These are phyloP conservation scores for Pteronura brasiliensis DNA, from an alignment of 2,113 vertebrate genomes.

Conservation along the genomic window DNA sequence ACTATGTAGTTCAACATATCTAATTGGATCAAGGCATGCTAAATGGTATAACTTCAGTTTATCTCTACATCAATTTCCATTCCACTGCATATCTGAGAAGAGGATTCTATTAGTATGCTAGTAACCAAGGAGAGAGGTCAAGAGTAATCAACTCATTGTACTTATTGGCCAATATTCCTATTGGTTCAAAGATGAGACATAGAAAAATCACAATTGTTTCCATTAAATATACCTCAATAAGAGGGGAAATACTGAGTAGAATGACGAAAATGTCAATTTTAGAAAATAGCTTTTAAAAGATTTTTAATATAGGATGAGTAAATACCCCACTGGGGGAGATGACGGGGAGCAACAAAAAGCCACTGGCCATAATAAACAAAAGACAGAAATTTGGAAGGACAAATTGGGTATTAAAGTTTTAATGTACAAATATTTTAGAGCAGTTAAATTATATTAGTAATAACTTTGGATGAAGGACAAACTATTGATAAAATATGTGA, in stretches of 20 bases:
- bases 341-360: neutral
- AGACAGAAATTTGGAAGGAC: neutral
- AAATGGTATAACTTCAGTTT: neutral
- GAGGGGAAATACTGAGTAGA: neutral
- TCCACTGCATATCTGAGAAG: neutral
- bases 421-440: neutral
- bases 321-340: too few relatives aligned
- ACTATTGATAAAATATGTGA: neutral
- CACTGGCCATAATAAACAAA: neutral
- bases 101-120: neutral
- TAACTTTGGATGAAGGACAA: neutral
- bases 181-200: neutral
- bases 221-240: neutral
- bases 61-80: neutral
- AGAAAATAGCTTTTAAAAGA: neutral
- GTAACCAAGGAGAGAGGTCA: neutral
- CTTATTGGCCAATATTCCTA: neutral
- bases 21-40: neutral
- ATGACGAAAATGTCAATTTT: neutral
- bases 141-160: neutral
- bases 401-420: neutral
- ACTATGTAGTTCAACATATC: neutral
- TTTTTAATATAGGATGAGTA: neutral
- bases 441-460: neutral
- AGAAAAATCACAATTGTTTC: neutral